Base-by-base conservation (phyloP, 2,113 vertebrate species). In the Zapornia atra region DNA sequence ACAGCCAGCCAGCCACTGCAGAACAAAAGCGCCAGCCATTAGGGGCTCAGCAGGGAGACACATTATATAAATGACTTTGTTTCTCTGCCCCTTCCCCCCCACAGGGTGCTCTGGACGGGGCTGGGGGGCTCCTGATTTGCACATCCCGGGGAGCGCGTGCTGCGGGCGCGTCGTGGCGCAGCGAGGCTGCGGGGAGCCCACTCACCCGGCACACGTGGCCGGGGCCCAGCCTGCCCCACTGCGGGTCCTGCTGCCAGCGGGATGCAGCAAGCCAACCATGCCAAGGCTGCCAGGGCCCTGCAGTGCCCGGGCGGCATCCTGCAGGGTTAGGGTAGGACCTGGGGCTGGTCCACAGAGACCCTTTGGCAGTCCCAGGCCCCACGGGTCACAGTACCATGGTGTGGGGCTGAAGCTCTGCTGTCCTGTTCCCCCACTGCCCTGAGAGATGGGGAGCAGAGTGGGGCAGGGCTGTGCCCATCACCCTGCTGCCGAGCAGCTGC, bases 21-120 rank as follows among this genome's bases (percentile, higher is more conserved):
- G 96, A 98, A 98, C 97, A 98, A 98, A 98, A 97, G 98, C 97
- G 87, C 85, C 54, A 91, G 97, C 98, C 98, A 98, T 98, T 98
- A 98, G 97, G 95, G 91, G 94, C 98, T 97, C 98, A 97, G 98
- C 97, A 29, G 98, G 97, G 97, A 97, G 96, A 98, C 98, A 97
- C 97, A 97, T 98, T 98, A 97, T 97, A 97, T 97, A 98, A 98
- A 98, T 98, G 97, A 97, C 98, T 98, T 97, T 97, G 97, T 98
- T 97, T 97, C 95, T 92, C 92, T 97, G 90, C 85, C 96, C 97
- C 95, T 91, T 92, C 95, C 94, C 95, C 96, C 57, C 94, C 36
- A 95, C 86, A 33, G 97, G 96, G 96, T 93, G 94, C 96, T 96
- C 79, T 69, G 97, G 97, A 92, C 82, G 17, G 82, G 51, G 77